These are phyloP conservation scores for Enteromius paludinosus DNA, from an alignment of 2,797 vertebrate genomes.

Conservation along the genomic window DNA sequence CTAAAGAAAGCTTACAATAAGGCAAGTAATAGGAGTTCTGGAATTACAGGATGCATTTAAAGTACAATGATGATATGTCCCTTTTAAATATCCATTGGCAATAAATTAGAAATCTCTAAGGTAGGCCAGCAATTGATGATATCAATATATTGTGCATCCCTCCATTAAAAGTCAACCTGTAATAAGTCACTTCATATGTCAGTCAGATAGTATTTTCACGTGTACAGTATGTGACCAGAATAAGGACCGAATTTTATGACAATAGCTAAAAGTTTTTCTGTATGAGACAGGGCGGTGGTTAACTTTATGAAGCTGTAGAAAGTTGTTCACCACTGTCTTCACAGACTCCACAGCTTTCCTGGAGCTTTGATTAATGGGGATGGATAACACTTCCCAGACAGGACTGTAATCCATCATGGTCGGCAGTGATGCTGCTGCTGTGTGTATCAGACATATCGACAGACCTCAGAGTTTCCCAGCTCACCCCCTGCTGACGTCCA, in stretches of 20 bases:
- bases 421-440: constrained; percentile 19
- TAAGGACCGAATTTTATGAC: background rate
- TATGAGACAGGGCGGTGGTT: background rate
- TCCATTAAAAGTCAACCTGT: background rate
- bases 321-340: constrained; percentile 2
- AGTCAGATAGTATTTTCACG: background rate
- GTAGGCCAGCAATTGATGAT: background rate
- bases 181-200: background rate
- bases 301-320: constrained; percentile 2
- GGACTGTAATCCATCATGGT: constrained; percentile 43
- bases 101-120: background rate
- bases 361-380: constrained; percentile 32
- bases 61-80: no score
- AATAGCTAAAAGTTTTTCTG: background rate
- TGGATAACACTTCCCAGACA: constrained; percentile 30
- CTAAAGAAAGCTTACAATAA: no score
- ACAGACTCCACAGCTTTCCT: constrained; percentile 15
- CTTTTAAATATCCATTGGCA: background rate
- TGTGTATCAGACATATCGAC: constrained; percentile 53
- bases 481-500: constrained; percentile 44
- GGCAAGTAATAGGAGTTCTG: no score
- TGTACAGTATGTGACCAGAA: background rate
- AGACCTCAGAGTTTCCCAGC: constrained; percentile 32
- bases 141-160: background rate
- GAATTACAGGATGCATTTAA: no score